These are phyloP conservation scores for Drosophila pandora DNA, from an alignment of 1,140 invertebrate species.

Conservation along the genomic window DNA sequence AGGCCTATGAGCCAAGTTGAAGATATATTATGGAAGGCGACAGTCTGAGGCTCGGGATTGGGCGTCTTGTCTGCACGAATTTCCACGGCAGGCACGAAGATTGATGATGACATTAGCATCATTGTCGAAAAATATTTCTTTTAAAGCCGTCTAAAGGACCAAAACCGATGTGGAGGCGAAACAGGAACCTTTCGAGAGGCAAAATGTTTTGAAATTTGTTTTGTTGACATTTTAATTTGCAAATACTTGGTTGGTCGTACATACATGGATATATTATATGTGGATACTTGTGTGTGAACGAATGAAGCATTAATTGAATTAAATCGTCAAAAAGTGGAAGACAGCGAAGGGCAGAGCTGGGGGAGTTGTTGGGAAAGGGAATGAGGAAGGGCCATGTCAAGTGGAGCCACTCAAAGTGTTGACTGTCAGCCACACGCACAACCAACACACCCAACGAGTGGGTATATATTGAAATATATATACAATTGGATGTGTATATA, in stretches of 20 bases:
- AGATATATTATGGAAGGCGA: conserved; percentile 54
- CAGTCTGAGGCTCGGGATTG: conserved; percentile 50
- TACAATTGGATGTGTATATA: neutral
- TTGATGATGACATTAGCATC: conserved; percentile 83
- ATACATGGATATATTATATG: neutral
- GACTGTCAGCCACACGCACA: conserved; percentile 74
- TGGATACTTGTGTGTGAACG: conserved; percentile 26
- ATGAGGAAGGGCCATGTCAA: conserved; percentile 59
- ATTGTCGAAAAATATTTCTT: conserved; percentile 75
- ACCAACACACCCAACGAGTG: conserved; percentile 40
- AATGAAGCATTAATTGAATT: conserved; percentile 78
- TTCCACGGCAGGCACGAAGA: conserved; percentile 68
- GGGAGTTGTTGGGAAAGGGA: conserved; percentile 3
- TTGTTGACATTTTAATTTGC: conserved; percentile 81
- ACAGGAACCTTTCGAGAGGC: conserved; percentile 48
- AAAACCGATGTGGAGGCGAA: conserved; percentile 29
- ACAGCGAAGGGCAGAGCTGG: conserved; percentile 13
- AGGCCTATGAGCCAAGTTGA: conserved; percentile 52
- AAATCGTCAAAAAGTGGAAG: conserved; percentile 69
- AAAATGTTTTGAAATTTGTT: conserved; percentile 74
- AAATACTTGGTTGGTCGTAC: conserved; percentile 54
- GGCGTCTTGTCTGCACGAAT: conserved; percentile 50
- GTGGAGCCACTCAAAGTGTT: conserved; percentile 77
- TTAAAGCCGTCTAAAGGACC: conserved; percentile 55
- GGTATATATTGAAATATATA: conserved; percentile 2